Evolutionary conservation across 1,140 invertebrate genomes (phyloP).

Genomic region (Campoletis sonorensis): DNA sequence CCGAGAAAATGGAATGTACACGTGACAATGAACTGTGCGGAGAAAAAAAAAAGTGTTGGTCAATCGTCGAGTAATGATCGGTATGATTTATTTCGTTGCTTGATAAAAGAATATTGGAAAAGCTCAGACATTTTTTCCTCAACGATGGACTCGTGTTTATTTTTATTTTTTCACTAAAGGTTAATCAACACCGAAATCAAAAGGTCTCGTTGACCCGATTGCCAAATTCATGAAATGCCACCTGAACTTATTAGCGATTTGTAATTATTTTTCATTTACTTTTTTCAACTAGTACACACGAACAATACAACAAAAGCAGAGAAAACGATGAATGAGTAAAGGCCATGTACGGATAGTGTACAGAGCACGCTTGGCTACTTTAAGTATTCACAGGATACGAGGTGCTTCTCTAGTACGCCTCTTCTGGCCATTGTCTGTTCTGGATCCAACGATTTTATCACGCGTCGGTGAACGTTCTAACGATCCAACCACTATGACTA

Average conservation of each 20-base stretch:
- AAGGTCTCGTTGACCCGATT: no score
- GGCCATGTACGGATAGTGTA: background rate
- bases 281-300: background rate
- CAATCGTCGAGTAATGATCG: background rate
- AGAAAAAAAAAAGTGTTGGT: background rate
- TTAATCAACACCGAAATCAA: no score
- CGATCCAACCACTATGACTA: conserved; percentile 57
- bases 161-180: no score
- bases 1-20: background rate
- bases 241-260: no score
- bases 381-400: conserved; percentile 44
- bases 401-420: conserved; percentile 46
- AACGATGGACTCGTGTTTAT: no score
- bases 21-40: background rate
- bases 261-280: no score
- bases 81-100: no score
- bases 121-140: no score
- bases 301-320: conserved; percentile 13
- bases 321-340: conserved; percentile 10
- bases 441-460: conserved; percentile 68
- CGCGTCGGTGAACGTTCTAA: conserved; percentile 66
- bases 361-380: conserved; percentile 41
- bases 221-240: no score
- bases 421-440: conserved; percentile 62
- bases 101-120: no score